These are phyloP conservation scores for Andrena trimmerana DNA, from an alignment of 2,888 invertebrate species.

Conservation along the genomic window DNA sequence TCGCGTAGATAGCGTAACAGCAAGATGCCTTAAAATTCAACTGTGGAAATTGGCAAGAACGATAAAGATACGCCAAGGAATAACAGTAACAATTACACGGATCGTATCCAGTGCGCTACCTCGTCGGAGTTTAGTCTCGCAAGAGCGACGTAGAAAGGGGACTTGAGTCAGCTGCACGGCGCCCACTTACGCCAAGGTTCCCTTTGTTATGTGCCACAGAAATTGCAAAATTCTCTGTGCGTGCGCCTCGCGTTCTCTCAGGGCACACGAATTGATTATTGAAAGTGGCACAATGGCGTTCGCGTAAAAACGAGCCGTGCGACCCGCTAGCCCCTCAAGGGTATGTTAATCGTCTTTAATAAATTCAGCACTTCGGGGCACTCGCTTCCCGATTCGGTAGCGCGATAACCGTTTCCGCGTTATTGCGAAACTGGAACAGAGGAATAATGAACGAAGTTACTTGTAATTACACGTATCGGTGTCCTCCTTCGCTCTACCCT, in stretches of 20 bases:
- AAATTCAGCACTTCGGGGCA: constrained; percentile 35
- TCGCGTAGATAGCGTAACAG: too few relatives aligned
- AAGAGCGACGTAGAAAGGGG: constrained; percentile 43
- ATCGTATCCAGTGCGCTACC: constrained; percentile 31
- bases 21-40: background rate
- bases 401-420: constrained; percentile 43
- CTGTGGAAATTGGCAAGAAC: background rate
- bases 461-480: constrained; percentile 36
- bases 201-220: constrained; percentile 46
- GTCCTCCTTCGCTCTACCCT: constrained; percentile 25
- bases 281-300: constrained; percentile 1
- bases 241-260: constrained; percentile 13
- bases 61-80: constrained; percentile 11
- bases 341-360: constrained; percentile 44
- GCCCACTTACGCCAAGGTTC: constrained; percentile 50
- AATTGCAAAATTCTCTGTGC: constrained; percentile 53
- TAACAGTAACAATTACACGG: constrained; percentile 27
- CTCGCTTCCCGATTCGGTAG: constrained; percentile 19
- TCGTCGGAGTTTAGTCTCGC: constrained; percentile 8
- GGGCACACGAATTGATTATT: constrained; percentile 26
- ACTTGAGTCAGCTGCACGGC: constrained; percentile 62
- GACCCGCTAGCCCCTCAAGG: background rate
- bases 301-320: background rate
- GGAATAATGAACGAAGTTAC: background rate
- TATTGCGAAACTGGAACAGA: constrained; percentile 22